A percentile compares a stretch with the other conserved stretches of the same genome.
Evolutionary conservation across 2,888 invertebrate genomes (phyloP).

Genomic region (Gandaritis pyraliata): DNA sequence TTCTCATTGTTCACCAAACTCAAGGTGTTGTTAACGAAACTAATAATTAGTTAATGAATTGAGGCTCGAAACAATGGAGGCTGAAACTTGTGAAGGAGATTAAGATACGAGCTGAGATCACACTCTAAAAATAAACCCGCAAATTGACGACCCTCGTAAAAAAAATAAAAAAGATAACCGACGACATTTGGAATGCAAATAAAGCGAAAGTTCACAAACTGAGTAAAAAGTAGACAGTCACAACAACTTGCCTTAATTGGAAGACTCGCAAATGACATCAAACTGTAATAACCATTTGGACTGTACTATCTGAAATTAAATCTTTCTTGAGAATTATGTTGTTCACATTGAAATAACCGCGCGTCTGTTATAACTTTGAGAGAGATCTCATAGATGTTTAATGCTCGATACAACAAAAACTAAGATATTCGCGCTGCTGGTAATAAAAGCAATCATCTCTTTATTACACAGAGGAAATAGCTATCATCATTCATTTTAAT

Average conservation of each 20-base stretch:
- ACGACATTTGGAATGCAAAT: constrained; percentile 43
- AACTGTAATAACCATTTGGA: constrained; percentile 20
- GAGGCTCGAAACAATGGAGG: constrained; percentile 50
- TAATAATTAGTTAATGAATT: constrained; percentile 56
- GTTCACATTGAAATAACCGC: not conserved
- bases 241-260: constrained; percentile 34
- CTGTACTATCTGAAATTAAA: constrained; percentile 15
- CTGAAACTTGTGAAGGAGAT: constrained; percentile 34
- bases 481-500: constrained; percentile 60
- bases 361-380: not conserved
- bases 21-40: constrained; percentile 60
- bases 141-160: constrained; percentile 31
- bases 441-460: constrained; percentile 39
- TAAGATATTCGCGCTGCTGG: constrained; percentile 20
- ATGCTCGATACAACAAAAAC: constrained; percentile 34
- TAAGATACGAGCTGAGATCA: constrained; percentile 41
- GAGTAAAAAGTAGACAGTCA: constrained; percentile 31
- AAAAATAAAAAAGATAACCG: constrained; percentile 37
- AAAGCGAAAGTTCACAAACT: constrained; percentile 43
- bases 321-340: constrained; percentile 5
- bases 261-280: constrained; percentile 20
- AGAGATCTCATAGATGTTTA: constrained; percentile 29
- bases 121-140: constrained; percentile 40
- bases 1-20: constrained; percentile 47
- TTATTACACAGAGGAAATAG: constrained; percentile 52